Conservation (phyloP, 2,797 vertebrate species). For the Channallabes apus region DNA sequence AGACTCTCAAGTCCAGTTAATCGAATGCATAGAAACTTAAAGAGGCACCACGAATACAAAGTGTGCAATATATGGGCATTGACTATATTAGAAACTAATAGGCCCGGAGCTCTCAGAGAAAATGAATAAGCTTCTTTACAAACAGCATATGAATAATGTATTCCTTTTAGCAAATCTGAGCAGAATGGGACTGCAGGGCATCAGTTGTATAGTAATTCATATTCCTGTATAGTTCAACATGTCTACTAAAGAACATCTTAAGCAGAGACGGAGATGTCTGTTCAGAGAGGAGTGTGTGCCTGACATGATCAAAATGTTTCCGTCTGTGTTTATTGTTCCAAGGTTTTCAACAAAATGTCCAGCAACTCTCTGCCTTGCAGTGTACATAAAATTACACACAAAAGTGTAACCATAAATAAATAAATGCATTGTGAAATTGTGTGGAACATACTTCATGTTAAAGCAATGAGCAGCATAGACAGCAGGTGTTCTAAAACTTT, state of each 20-base stretch:
- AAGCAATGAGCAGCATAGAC: not conserved
- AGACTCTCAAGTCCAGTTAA: slow-evolving; percentile 16
- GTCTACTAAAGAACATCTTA: slow-evolving; percentile 1
- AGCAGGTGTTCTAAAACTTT: not conserved
- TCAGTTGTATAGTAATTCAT: slow-evolving; percentile 55
- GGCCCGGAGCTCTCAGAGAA: slow-evolving; percentile 38
- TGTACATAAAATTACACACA: not conserved
- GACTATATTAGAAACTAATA: slow-evolving; percentile 54
- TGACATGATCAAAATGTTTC: not conserved
- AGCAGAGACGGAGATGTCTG: not conserved
- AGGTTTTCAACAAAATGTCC: not conserved
- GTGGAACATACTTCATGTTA: not conserved
- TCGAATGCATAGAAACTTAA: slow-evolving; percentile 35
- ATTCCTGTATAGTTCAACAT: slow-evolving; percentile 57
- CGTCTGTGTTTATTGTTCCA: not conserved
- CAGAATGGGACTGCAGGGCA: slow-evolving; percentile 39
- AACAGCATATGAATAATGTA: slow-evolving; percentile 58
- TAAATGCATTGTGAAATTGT: not conserved
- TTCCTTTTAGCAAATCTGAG: slow-evolving; percentile 50
- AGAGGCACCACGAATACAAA: slow-evolving; percentile 45
- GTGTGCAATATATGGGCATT: slow-evolving; percentile 37
- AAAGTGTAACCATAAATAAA: too few species aligned
- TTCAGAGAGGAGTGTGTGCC: not conserved
- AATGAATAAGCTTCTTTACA: slow-evolving; percentile 50
- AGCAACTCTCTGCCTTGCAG: not conserved